A percentile compares a stretch with the other conserved stretches of the same genome.
phyloP scores from a whole-genome alignment of 2,888 invertebrate species.

The Eilema griseolum region DNA sequence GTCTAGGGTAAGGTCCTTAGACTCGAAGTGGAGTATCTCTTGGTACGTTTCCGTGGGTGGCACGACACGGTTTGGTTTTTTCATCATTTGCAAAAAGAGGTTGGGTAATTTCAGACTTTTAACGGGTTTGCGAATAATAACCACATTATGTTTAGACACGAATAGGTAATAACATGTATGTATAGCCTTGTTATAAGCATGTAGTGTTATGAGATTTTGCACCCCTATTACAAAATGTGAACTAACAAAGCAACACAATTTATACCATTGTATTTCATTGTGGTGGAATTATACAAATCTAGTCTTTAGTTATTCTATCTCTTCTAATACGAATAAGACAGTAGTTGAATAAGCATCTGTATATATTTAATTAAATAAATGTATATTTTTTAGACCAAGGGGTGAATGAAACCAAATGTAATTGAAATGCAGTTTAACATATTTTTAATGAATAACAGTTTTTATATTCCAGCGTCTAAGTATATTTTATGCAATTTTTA shows the following conservation, averaged over 20 bases:
- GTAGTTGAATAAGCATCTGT: neutral
- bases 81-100: conserved; percentile 62
- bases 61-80: conserved; percentile 68
- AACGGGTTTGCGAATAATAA: neutral
- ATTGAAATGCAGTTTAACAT: neutral
- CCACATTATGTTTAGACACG: neutral
- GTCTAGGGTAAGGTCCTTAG: conserved; percentile 84
- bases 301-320: neutral
- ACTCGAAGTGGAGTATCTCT: conserved; percentile 68
- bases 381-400: neutral
- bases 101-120: conserved; percentile 63
- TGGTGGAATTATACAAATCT: neutral
- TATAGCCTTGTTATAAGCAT: neutral
- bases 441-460: neutral
- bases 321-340: neutral
- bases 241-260: neutral
- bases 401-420: conserved; percentile 28
- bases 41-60: conserved; percentile 66
- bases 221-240: neutral
- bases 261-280: no score
- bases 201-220: neutral
- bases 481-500: conserved; percentile 6
- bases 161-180: neutral
- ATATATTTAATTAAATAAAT: conserved; percentile 21
- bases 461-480: neutral